Evolutionary conservation across 2,888 invertebrate genomes (phyloP), one percentile per base, ranked within the genome.

Genomic region (Congeria kusceri): DNA sequence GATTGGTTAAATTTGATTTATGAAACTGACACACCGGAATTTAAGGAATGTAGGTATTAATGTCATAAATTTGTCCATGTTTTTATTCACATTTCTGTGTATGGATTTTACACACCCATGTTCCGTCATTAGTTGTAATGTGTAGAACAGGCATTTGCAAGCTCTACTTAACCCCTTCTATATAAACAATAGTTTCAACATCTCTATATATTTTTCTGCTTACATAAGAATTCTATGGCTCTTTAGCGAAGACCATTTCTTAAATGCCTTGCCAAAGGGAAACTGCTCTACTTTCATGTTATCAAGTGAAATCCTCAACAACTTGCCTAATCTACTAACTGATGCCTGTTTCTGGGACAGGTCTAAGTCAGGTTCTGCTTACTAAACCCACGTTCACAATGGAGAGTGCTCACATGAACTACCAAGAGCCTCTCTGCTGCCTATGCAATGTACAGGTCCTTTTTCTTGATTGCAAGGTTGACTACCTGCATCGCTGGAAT

Each of bases 331-430:
- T 9, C 27, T 58, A 7, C 28, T 15, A 7, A 23, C 58, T 15
- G 58, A 23, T 7, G 23, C 28, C 27, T 58, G 23, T 58, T 58
- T 15, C 58, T 58, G 23, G 46, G 27, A 39, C 67, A 57, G 32
- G 67, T 57, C 44, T 67, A 56, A 23, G 57, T 27, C 2, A 67
- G 29, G 23, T 67, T 67, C 27, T 67, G 67, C n/a, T 46, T 67
- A 44, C 67, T 57, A n/a, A 67, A 67, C 18, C 67, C 67, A 20
- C 67, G 29, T 57, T 67, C 67, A 57, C 67, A 67, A 29, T 67
- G 57, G n/a, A 57, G 57, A 20, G 67, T 67, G 25, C 28, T 28
- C n/a, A 67, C 67, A 25, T 39, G 68, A n/a, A 46, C 68, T 9
- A 67, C 56, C 25, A 67, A 57, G 18, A 67, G 32, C 39, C 67